A percentile compares a stretch with the other conserved stretches of the same genome.
Conservation (phyloP, 1,140 invertebrate genomes). For the Ephestia elutella region DNA sequence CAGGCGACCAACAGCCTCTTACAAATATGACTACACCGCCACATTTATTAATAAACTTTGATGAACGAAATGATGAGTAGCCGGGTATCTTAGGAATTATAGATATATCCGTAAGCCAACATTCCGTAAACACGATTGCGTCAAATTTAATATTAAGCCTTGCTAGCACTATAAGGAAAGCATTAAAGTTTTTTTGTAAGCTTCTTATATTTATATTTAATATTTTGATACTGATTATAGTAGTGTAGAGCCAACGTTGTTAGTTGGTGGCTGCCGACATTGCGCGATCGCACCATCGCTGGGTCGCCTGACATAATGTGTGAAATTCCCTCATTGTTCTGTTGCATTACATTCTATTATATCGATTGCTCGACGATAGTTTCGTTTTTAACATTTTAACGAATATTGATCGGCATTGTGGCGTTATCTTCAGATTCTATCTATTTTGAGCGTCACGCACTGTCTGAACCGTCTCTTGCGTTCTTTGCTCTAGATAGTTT, state of each 20-base stretch:
- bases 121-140: too few relatives aligned
- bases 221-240: too few relatives aligned
- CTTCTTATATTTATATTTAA: too few relatives aligned
- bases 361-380: background rate
- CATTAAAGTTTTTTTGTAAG: too few relatives aligned
- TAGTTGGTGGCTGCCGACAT: background rate
- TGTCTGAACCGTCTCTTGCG: background rate
- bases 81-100: too few relatives aligned
- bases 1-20: too few relatives aligned
- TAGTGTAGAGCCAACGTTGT: background rate
- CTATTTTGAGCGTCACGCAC: background rate
- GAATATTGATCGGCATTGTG: background rate
- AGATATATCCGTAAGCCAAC: too few relatives aligned
- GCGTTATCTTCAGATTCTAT: background rate
- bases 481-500: background rate
- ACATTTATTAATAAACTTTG: too few relatives aligned
- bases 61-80: too few relatives aligned
- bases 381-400: background rate
- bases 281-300: conserved; percentile 9
- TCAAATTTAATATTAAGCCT: too few relatives aligned
- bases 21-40: too few relatives aligned
- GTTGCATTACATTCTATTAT: background rate
- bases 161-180: too few relatives aligned
- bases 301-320: conserved; percentile 22
- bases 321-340: conserved; percentile 34